These are phyloP conservation scores for Doris montereyensis DNA, from an alignment of 2,888 invertebrate genomes.

Conservation along the genomic window DNA sequence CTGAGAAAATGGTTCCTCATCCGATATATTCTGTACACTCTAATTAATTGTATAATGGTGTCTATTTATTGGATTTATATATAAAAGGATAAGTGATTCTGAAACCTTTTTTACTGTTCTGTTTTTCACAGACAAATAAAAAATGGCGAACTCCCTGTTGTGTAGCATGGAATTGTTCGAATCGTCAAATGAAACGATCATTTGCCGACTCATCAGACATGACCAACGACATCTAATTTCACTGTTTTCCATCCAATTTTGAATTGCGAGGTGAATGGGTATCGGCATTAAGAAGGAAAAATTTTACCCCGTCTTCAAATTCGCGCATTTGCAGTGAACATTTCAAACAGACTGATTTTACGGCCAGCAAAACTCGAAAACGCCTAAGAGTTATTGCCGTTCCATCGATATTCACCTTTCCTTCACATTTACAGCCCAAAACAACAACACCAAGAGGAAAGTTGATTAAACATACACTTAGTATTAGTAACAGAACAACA, in stretches of 20 bases:
- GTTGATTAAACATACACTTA: neutral
- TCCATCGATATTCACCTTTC: neutral
- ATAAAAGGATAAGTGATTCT: too few relatives aligned
- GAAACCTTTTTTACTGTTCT: too few relatives aligned
- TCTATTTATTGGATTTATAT: too few relatives aligned
- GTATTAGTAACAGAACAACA: neutral
- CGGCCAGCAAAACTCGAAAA: neutral
- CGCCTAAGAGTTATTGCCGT: neutral
- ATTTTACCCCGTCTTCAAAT: neutral
- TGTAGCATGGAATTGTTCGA: neutral
- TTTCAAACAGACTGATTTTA: neutral
- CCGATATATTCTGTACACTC: too few relatives aligned
- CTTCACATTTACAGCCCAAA: constrained; percentile 1
- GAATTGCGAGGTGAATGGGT: neutral
- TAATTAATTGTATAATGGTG: too few relatives aligned
- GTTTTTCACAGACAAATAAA: too few relatives aligned
- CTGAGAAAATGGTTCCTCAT: too few relatives aligned
- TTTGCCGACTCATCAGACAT: neutral
- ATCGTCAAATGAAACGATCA: neutral
- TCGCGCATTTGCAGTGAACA: constrained; percentile 7
- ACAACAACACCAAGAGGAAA: neutral
- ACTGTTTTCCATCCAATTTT: neutral
- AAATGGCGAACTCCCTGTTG: constrained; percentile 3
- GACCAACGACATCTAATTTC: neutral
- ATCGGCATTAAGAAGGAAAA: neutral